Conservation (phyloP, 2,113 vertebrate genomes). For the Tachycineta bicolor region DNA sequence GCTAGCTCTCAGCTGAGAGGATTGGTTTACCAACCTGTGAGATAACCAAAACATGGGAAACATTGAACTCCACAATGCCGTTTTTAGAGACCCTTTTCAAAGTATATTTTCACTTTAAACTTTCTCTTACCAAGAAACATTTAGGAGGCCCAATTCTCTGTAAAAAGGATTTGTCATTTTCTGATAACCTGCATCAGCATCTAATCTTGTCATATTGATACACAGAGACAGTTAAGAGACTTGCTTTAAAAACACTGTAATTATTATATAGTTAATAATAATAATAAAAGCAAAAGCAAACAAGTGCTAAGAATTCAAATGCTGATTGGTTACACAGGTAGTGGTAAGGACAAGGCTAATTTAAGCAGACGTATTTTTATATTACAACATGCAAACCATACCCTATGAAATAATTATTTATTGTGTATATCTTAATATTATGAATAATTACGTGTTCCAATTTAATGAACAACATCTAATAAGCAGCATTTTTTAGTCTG, state of each 20-base stretch:
- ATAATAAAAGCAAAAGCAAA: conserved; percentile 15
- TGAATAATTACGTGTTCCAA: not conserved
- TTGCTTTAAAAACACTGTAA: conserved; percentile 39
- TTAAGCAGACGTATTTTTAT: not conserved
- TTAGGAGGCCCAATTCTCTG: conserved; percentile 7
- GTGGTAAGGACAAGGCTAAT: conserved; percentile 4
- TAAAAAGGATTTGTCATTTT: conserved; percentile 21
- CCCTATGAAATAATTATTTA: not conserved
- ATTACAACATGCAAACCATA: not conserved
- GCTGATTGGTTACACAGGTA: conserved; percentile 1
- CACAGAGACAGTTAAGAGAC: not conserved
- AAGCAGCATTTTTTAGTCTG: not conserved
- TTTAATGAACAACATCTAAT: not conserved
- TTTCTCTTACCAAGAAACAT: conserved; percentile 4
- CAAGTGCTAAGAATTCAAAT: not conserved
- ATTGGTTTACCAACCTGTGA: conserved; percentile 1
- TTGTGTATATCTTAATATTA: not conserved
- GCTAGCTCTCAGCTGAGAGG: not conserved
- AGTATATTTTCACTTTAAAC: conserved; percentile 15
- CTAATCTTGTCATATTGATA: not conserved
- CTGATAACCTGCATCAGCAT: not conserved
- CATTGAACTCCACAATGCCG: not conserved
- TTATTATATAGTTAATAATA: not conserved
- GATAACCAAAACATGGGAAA: conserved; percentile 17
- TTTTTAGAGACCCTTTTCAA: conserved; percentile 30